Base-by-base conservation (phyloP, 1,140 invertebrate species). In the Eciton burchellii region DNA sequence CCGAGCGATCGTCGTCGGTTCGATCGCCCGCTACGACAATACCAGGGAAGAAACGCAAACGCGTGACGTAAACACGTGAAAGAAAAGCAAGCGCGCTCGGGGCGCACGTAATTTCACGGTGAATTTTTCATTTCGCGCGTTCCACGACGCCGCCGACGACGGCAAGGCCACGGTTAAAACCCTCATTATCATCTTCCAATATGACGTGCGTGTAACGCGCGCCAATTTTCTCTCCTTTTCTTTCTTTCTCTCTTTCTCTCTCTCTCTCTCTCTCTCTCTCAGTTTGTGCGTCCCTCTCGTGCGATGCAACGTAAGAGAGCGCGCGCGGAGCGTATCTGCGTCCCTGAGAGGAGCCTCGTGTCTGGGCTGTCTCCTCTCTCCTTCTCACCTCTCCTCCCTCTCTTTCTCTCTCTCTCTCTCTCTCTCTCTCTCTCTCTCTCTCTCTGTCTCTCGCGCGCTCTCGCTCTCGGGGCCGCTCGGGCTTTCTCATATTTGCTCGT, bases 121-220 rank as follows among this genome's bases (percentile, higher is more conserved):
- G 16, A 29, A 86, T 85, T 86, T 86, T 82, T 21, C 65, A 73
- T 87, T 87, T 83, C 60, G 41, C 54, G 43, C 29, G 60, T n/a
- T n/a, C n/a, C n/a, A n/a, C 73, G 26, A 21, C 60, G 12, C 54
- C 41, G 73, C n/a, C 35, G 66, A 35, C 43, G 47, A 43, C 60
- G 73, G 19, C 84, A 88, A 87, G 82, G 85, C 70, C 76, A 81
- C 59, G 76, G 65, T 66, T 88, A 82, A 81, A 72, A 84, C 57
- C 70, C 82, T 87, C 73, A 84, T 87, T 87, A 88, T 82, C 74
- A 35, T 84, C 65, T 84, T 72, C 54, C 62, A 87, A 88, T 84
- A 57, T 77, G 83, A 87, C 66, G 57, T 14, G 60, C 66, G 57
- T 11, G 66, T 63, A 74, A 41, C 47, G 65, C 12, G 35, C 35